A percentile compares a stretch with the other conserved stretches of the same genome.
Conservation (phyloP, 2,888 invertebrate genomes). For the Crematogaster levior region DNA sequence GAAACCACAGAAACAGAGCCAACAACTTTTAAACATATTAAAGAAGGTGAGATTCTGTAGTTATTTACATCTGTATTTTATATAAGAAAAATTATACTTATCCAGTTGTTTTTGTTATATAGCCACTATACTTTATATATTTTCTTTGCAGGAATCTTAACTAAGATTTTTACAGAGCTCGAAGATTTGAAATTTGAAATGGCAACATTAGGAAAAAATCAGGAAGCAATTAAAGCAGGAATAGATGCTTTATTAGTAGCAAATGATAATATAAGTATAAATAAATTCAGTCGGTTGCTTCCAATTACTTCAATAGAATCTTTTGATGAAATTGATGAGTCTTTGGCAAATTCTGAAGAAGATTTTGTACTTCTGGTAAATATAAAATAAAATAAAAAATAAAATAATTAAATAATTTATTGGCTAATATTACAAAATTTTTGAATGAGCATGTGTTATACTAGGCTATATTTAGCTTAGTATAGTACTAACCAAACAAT, state of each 20-base stretch:
- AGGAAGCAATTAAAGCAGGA: not conserved
- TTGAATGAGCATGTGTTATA: not conserved
- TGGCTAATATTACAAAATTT: not conserved
- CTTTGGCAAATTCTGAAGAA: not conserved
- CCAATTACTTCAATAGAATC: not conserved
- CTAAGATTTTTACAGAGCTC: not conserved
- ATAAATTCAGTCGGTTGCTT: conserved; percentile 3
- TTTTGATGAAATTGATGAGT: not conserved
- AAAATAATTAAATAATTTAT: not conserved
- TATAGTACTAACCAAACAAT: too few species aligned
- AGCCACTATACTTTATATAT: not conserved
- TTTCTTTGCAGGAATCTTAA: not conserved
- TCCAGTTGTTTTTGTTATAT: not conserved
- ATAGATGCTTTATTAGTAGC: not conserved
- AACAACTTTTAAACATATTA: too few species aligned
- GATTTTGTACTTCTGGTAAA: not conserved
- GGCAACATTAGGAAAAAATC: not conserved
- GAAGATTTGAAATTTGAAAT: not conserved
- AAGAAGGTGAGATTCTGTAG: too few species aligned
- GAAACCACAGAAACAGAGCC: too few species aligned
- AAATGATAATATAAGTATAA: not conserved
- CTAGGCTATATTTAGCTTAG: not conserved
- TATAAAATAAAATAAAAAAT: conserved; percentile 1
- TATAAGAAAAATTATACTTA: too few species aligned
- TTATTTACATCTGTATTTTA: too few species aligned